Percentiles rank a stretch among this genome's conserved stretches.
These are phyloP conservation scores for Moxostoma hubbsi DNA, from an alignment of 2,797 vertebrate genomes.

Conservation along the genomic window DNA sequence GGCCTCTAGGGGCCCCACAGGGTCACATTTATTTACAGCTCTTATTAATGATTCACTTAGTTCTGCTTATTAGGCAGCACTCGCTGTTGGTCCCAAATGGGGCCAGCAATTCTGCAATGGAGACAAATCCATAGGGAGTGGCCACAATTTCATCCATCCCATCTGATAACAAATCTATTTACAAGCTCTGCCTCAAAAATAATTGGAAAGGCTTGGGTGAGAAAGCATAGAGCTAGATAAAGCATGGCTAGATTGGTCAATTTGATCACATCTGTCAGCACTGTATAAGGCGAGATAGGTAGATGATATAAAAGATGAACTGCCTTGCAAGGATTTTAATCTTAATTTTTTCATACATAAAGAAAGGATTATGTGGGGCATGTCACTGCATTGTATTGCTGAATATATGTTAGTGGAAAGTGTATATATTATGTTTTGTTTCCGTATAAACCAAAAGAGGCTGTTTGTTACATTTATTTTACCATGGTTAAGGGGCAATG, in stretches of 20 bases:
- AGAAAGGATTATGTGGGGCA: not conserved
- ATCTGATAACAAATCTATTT: conserved; percentile 55
- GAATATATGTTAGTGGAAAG: not conserved
- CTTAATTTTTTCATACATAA: not conserved
- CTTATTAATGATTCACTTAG: conserved; percentile 77
- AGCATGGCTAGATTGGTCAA: conserved; percentile 6
- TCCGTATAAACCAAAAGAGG: not conserved
- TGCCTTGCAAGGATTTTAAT: not conserved
- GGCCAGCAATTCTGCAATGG: conserved; percentile 33
- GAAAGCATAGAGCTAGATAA: conserved; percentile 6
- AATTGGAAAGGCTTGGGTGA: conserved; percentile 45
- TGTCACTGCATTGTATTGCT: not conserved
- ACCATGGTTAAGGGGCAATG: not conserved
- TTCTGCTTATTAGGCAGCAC: conserved; percentile 69
- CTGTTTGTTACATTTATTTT: not conserved
- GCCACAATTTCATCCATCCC: conserved; percentile 53
- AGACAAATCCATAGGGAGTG: conserved; percentile 50
- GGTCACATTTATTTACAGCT: conserved; percentile 67
- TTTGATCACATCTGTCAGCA: conserved; percentile 30
- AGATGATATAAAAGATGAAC: conserved; percentile 21
- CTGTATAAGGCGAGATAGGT: conserved; percentile 4
- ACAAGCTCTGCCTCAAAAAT: conserved; percentile 50
- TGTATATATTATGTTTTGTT: not conserved
- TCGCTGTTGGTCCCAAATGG: conserved; percentile 28
- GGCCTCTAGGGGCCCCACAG: conserved; percentile 48